Percentiles rank a stretch among this genome's conserved stretches.
Evolutionary conservation across 2,797 vertebrate species (phyloP).

Genomic region (Tachyglossus aculeatus): DNA sequence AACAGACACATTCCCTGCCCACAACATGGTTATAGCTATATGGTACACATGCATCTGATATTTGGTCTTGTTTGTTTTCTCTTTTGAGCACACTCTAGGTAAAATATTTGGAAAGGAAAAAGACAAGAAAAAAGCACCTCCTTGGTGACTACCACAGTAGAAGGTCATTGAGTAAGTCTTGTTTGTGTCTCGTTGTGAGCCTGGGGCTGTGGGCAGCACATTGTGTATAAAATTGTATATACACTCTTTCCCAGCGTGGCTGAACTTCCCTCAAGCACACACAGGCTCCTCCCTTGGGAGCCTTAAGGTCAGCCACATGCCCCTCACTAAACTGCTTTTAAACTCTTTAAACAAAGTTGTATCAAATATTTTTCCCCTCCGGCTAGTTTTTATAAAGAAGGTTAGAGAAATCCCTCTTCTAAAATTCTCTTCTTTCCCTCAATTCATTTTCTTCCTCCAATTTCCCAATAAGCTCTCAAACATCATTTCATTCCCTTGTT

Average conservation of each 20-base stretch:
- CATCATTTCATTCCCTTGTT: background rate
- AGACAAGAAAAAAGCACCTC: background rate
- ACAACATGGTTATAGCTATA: too few relatives aligned
- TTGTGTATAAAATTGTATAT: conserved; percentile 22
- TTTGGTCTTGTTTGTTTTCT: too few relatives aligned
- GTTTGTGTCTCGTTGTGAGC: conserved; percentile 45
- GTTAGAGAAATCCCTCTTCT: background rate
- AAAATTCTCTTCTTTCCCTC: background rate
- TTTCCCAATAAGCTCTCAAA: background rate
- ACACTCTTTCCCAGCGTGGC: conserved; percentile 28
- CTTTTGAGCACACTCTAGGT: too few relatives aligned
- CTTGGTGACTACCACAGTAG: background rate
- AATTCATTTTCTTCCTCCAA: background rate
- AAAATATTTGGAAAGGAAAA: background rate
- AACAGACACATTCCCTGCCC: too few relatives aligned
- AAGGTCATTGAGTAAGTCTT: background rate
- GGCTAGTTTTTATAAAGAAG: background rate
- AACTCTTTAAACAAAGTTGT: conserved; percentile 33
- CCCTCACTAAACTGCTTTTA: conserved; percentile 40
- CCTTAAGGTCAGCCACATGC: conserved; percentile 31
- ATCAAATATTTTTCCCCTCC: background rate
- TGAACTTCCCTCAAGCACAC: background rate
- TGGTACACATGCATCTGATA: too few relatives aligned
- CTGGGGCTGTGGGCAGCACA: conserved; percentile 28
- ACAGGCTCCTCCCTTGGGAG: background rate